These are phyloP conservation scores for Mizuhopecten yessoensis DNA, from an alignment of 1,140 invertebrate species.

Conservation along the genomic window DNA sequence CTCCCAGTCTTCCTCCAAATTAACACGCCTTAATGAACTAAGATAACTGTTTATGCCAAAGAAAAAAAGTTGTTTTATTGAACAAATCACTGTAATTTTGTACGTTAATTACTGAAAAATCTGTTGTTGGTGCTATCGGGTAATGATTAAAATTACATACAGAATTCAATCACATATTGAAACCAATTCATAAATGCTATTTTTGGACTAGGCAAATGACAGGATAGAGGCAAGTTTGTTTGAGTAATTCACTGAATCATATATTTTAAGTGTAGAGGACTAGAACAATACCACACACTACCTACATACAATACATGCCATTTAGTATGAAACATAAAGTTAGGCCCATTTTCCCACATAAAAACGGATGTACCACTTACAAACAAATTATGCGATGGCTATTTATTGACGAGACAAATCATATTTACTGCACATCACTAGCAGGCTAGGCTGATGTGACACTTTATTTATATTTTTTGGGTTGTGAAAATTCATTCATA, in stretches of 20 bases:
- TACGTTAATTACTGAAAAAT: too few species aligned
- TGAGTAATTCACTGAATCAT: neutral
- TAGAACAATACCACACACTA: neutral
- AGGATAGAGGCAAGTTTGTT: neutral
- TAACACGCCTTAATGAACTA: too few species aligned
- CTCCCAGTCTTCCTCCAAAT: too few species aligned
- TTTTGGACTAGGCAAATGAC: neutral
- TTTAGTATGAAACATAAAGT: neutral
- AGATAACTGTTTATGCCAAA: too few species aligned
- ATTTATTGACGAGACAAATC: neutral
- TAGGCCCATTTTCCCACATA: slow-evolving; percentile 6
- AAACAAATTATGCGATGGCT: slow-evolving; percentile 2
- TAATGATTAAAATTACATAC: neutral
- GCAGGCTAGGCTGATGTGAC: neutral
- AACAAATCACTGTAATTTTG: too few species aligned
- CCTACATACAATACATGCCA: slow-evolving; percentile 11
- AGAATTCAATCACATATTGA: neutral
- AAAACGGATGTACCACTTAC: slow-evolving; percentile 12
- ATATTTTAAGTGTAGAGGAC: neutral
- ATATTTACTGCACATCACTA: neutral
- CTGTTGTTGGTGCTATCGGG: too few species aligned
- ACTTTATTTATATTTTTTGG: neutral
- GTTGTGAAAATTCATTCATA: neutral
- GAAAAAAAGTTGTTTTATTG: too few species aligned
- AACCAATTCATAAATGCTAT: neutral